These are phyloP conservation scores for Drosophila neutralis DNA, from an alignment of 2,888 invertebrate species.

Conservation along the genomic window DNA sequence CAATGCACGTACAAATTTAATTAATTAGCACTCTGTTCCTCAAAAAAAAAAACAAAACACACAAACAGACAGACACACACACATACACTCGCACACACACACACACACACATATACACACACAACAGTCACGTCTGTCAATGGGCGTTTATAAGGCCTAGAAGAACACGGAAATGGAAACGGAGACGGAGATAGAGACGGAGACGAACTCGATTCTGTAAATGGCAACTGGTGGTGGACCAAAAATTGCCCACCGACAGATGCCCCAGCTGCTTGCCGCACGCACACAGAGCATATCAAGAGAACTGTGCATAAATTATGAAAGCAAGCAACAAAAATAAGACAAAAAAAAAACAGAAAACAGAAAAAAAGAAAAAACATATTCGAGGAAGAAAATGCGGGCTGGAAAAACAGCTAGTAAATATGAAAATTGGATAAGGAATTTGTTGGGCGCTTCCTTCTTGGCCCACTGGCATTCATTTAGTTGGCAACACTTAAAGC, in stretches of 20 bases:
- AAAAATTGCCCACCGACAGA: constrained; percentile 17
- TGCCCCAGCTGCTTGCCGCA: constrained; percentile 13
- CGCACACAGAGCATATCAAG: constrained; percentile 54
- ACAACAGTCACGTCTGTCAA: constrained; percentile 62
- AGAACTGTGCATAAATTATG: constrained; percentile 72
- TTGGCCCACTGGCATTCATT: constrained; percentile 24
- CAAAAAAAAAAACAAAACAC: constrained; percentile 43
- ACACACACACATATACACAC: constrained; percentile 9
- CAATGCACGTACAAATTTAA: constrained; percentile 75
- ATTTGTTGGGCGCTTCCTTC: constrained; percentile 23
- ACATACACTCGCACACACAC: neutral
- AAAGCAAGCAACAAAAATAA: constrained; percentile 38
- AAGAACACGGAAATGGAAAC: constrained; percentile 9
- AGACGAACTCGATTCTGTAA: neutral
- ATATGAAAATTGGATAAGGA: constrained; percentile 57
- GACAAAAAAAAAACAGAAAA: neutral
- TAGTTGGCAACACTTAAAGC: constrained; percentile 54
- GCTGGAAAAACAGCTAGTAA: constrained; percentile 26
- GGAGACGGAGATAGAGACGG: neutral
- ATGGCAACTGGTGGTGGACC: constrained; percentile 23
- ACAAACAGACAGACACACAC: constrained; percentile 3
- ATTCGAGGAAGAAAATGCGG: neutral
- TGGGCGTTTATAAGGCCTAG: constrained; percentile 24
- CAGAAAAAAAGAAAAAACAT: neutral
- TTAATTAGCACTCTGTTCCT: constrained; percentile 77